Conservation (phyloP, 2,113 vertebrate species). For the Struthidea cinerea region DNA sequence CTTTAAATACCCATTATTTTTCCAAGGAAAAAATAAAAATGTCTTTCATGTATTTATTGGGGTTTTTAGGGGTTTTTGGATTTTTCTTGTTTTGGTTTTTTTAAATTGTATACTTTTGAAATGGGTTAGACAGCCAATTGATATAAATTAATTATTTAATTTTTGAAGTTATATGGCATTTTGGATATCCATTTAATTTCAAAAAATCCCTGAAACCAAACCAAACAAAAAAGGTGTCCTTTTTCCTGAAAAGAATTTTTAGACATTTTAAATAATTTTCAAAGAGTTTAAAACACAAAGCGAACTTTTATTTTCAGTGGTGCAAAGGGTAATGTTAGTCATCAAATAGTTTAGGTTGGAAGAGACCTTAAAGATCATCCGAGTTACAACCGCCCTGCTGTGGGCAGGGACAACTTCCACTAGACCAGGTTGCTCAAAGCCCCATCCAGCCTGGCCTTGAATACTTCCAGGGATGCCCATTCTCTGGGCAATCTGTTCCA, state of each 20-base stretch:
- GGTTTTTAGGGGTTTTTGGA: accelerated
- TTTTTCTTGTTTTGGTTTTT: not conserved
- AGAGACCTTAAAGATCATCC: not conserved
- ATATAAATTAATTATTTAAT: not conserved
- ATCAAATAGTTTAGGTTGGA: not conserved
- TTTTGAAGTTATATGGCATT: not conserved
- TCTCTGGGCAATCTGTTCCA: not conserved
- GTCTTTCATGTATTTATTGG: not conserved
- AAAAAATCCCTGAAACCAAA: not conserved
- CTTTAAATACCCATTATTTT: not conserved
- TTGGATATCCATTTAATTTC: accelerated
- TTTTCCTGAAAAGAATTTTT: not conserved
- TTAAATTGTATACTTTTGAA: not conserved
- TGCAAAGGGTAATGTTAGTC: not conserved
- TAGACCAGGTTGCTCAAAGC: not conserved
- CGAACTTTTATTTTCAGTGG: not conserved
- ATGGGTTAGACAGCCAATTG: not conserved
- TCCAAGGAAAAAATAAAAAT: not conserved
- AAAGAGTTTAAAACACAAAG: not conserved
- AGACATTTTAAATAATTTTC: not conserved
- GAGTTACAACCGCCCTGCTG: accelerated
- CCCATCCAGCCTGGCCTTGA: not conserved
- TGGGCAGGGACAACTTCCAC: not conserved
- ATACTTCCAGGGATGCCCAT: not conserved
- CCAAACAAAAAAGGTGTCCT: accelerated